Conservation (phyloP, 2,888 invertebrate genomes). For the Oasisia sp. region DNA sequence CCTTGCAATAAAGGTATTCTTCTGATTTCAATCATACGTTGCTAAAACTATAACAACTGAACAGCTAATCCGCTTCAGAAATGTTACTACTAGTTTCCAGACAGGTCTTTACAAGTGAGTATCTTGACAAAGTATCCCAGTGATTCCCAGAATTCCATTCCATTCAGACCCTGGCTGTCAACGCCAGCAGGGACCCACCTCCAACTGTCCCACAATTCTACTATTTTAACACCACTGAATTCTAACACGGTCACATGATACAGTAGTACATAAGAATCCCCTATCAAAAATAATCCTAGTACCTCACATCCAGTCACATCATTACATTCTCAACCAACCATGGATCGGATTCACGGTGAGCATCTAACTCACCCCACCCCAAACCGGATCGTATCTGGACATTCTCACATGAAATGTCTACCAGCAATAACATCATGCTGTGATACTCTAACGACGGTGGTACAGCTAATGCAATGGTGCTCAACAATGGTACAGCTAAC, state of each 20-base stretch:
- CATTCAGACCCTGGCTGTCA: no score
- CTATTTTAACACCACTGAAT: no score
- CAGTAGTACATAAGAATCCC: no score
- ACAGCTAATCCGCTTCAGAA: not conserved
- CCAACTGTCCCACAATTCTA: no score
- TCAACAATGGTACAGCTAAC: not conserved
- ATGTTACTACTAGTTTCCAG: not conserved
- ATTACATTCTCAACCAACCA: not conserved
- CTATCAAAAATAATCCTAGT: no score
- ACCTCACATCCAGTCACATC: no score
- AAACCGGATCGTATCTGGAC: not conserved
- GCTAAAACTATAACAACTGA: not conserved
- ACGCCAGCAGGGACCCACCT: no score
- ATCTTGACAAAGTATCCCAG: not conserved
- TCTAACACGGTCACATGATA: no score
- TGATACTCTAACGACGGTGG: not conserved
- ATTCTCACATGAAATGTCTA: not conserved
- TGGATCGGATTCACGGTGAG: not conserved
- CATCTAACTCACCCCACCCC: not conserved
- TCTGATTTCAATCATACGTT: not conserved
- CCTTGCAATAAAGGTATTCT: not conserved
- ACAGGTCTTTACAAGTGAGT: not conserved
- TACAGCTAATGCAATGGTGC: not conserved
- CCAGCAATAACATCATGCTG: not conserved
- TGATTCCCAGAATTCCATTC: not conserved